Evolutionary conservation across 2,797 vertebrate species (phyloP).

Genomic region (Acanthurus leucopareius): DNA sequence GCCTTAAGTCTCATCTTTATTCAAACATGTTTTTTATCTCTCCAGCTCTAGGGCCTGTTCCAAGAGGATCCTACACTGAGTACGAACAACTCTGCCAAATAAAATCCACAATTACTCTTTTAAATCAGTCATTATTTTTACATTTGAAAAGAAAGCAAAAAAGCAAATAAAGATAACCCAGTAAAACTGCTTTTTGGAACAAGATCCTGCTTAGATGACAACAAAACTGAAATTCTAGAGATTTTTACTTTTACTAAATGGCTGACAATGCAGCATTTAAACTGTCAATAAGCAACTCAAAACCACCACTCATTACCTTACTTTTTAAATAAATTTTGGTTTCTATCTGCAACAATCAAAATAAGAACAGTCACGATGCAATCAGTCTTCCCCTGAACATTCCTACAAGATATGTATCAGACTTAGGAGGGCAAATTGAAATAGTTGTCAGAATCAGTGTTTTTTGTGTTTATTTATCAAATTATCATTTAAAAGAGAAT

Average conservation of each 20-base stretch:
- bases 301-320: not conserved
- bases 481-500: too few relatives aligned
- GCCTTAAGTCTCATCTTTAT: conserved; percentile 52
- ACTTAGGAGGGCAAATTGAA: too few relatives aligned
- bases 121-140: not conserved
- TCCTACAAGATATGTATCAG: not conserved
- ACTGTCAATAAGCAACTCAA: not conserved
- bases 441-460: too few relatives aligned
- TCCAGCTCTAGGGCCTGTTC: conserved; percentile 9
- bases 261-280: not conserved
- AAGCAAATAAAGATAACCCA: not conserved
- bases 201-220: not conserved
- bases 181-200: not conserved
- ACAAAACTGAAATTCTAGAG: not conserved
- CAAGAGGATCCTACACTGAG: not conserved
- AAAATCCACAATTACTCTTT: conserved; percentile 14
- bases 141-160: not conserved
- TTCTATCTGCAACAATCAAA: not conserved
- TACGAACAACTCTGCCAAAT: conserved; percentile 31
- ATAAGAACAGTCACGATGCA: not conserved
- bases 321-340: not conserved
- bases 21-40: conserved; percentile 40
- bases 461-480: too few relatives aligned
- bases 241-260: not conserved
- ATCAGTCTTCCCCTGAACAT: not conserved